Base-by-base conservation (phyloP, 2,888 invertebrate species). In the Pycnomerus fuliginosus region DNA sequence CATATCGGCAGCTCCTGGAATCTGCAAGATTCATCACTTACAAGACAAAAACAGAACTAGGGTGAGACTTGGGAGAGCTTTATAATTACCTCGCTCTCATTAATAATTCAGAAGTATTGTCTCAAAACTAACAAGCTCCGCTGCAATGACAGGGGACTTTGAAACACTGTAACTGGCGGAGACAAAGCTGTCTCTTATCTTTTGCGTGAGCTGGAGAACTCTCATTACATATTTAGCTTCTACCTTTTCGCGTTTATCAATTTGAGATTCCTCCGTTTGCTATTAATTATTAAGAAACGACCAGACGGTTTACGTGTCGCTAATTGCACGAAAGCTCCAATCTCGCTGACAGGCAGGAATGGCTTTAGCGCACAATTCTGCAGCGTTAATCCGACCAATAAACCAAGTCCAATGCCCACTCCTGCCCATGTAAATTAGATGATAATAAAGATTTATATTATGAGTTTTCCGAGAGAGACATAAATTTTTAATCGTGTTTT, bases 71-170 rank as follows among this genome's bases (percentile, higher is more conserved):
- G 35, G 25, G 32, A 41, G 45, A 40, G 46, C 46, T 42, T 42
- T 42, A 47, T 47, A 47, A 47, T 47, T 47, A 47, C 47, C 47
- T 38, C 14, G 38, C 47, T 42, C 47, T 42, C 38, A 38, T 47
- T 47, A 47, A 47, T 47, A 47, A 47, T 47, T 23, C 47, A 47
- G 38, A 47, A 47, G 47, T 47, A 47, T 47, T 47, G 47, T 47
- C 47, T 47, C 35, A 47, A 47, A 47, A 47, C 47, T 47, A 47
- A 47, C 47, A 42, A 47, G 47, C 42, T 41, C 32, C 12, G 29
- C 39, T 37, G 42, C 42, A 42, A 37, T 47, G 47, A 42, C 42
- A 46, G 40, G 16, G 24, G 27, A 31, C 47, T 47, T 47, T 42
- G 42, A 34, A 47, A 47, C 47, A 47, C 20, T 42, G 38, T 33